Conservation (phyloP, 2,888 invertebrate genomes). For the Lasius platythorax region DNA sequence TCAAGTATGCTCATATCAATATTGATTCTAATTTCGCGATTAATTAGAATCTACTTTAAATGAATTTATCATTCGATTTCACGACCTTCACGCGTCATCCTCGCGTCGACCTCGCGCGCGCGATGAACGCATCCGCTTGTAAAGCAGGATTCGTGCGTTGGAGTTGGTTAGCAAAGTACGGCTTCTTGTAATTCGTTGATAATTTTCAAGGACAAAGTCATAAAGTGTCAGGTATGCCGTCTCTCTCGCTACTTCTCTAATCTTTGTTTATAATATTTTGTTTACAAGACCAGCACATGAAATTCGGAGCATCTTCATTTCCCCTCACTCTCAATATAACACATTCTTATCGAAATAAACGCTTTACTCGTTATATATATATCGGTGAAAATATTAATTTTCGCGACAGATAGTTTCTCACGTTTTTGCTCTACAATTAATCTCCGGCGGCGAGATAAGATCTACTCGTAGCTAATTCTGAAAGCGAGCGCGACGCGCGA, state of each 20-base stretch:
- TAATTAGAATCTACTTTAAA: not conserved
- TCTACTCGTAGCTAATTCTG: not conserved
- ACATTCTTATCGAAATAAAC: not conserved
- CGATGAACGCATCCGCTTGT: constrained; percentile 1
- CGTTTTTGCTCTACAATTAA: not conserved
- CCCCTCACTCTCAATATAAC: not conserved
- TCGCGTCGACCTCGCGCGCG: constrained; percentile 10
- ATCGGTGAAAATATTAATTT: not conserved
- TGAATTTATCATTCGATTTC: not conserved
- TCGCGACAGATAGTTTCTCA: too few species aligned
- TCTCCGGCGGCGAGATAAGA: not conserved
- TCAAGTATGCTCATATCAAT: not conserved
- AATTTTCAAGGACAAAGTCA: not conserved
- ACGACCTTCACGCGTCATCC: constrained; percentile 28
- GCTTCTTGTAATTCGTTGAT: not conserved
- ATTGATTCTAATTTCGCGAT: not conserved
- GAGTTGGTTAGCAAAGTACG: not conserved
- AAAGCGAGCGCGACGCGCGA: not conserved
- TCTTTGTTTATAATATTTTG: not conserved
- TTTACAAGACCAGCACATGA: not conserved
- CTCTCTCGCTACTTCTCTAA: not conserved
- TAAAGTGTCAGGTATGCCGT: not conserved
- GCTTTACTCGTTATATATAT: not conserved
- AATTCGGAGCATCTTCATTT: not conserved
- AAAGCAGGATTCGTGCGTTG: constrained; percentile 1